A percentile compares a stretch with the other conserved stretches of the same genome.
Conservation (phyloP, 2,797 vertebrate species). For the Poecilia picta region DNA sequence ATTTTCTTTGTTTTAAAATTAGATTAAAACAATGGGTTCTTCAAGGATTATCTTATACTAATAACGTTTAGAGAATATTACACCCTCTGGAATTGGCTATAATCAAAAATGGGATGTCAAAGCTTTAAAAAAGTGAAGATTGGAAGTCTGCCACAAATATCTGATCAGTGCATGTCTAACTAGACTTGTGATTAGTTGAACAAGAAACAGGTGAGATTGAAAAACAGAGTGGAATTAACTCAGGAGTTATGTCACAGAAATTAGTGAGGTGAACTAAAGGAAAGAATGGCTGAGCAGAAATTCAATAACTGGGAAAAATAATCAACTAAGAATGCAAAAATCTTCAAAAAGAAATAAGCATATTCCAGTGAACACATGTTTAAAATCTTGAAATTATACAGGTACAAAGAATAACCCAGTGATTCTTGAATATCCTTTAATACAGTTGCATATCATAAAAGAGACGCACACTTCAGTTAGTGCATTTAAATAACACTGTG, state of each 20-base stretch:
- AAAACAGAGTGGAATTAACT: neutral
- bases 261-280: neutral
- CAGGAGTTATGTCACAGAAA: neutral
- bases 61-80: neutral
- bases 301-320: neutral
- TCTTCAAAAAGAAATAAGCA: neutral
- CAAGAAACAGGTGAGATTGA: neutral
- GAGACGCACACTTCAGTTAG: conserved; percentile 19
- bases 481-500: conserved; percentile 42
- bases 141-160: neutral
- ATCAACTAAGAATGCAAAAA: neutral
- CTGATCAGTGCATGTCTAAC: neutral
- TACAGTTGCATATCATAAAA: neutral
- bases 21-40: neutral
- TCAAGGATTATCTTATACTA: neutral
- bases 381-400: neutral
- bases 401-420: conserved; percentile 11
- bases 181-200: neutral
- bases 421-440: conserved; percentile 37
- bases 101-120: neutral
- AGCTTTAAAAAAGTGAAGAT: neutral
- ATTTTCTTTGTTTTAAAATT: neutral
- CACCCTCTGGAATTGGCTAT: neutral
- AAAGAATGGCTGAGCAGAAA: neutral
- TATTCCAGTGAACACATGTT: no score